Evolutionary conservation across 1,140 invertebrate species (phyloP).

Genomic region (Nebria ingens): DNA sequence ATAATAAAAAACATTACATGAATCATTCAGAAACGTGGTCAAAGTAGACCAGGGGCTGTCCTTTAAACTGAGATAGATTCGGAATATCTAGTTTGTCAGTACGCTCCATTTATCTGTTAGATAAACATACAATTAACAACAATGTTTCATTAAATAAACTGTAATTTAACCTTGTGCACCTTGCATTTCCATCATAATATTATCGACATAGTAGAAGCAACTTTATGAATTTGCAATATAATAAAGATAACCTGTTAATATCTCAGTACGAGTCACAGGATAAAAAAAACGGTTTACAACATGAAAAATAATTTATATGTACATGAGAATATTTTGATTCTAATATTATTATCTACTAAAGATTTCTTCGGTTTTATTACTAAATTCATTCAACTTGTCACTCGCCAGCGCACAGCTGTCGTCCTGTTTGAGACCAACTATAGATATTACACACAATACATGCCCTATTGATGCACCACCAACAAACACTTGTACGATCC

Average conservation of each 20-base stretch:
- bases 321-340: too few species aligned
- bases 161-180: background rate
- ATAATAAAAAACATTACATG: background rate
- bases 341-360: too few species aligned
- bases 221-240: too few species aligned
- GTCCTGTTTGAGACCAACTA: background rate
- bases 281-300: too few species aligned
- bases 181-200: background rate
- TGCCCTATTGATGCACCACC: background rate
- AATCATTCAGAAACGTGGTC: background rate
- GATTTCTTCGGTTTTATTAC: too few species aligned
- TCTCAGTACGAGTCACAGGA: too few species aligned
- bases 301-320: too few species aligned
- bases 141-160: background rate
- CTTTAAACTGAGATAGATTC: background rate
- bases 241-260: too few species aligned
- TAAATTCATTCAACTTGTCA: background rate
- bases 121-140: background rate
- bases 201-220: too few species aligned
- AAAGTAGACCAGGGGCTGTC: background rate
- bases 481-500: background rate
- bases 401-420: conserved; percentile 1
- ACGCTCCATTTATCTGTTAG: background rate
- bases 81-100: background rate
- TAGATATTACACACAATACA: background rate